Percentiles rank a stretch among this genome's conserved stretches.
Evolutionary conservation across 2,113 vertebrate genomes (phyloP).

Genomic region (Cephalopholis sonnerati): DNA sequence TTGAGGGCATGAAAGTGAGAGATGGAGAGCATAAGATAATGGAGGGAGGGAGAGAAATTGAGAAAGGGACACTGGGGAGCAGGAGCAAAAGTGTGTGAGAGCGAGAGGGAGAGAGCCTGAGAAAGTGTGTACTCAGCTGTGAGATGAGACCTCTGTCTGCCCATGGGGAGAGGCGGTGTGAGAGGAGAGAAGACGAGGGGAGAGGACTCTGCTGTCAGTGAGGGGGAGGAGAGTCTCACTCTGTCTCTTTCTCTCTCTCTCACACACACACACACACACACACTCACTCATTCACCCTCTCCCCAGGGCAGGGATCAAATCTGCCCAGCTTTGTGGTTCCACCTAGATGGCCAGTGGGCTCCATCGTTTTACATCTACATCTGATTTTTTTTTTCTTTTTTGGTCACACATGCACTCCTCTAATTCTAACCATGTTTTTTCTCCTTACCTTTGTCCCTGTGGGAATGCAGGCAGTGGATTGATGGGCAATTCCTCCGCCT

Average conservation of each 20-base stretch:
- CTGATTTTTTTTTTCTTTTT: conserved; percentile 9
- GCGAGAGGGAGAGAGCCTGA: conserved; percentile 80
- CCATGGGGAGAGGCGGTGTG: conserved; percentile 75
- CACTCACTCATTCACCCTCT: conserved; percentile 53
- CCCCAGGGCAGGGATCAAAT: conserved; percentile 47
- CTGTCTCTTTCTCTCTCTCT: conserved; percentile 22
- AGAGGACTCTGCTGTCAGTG: conserved; percentile 71
- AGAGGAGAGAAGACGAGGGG: conserved; percentile 66
- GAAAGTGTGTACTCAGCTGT: conserved; percentile 86
- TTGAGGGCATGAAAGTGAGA: conserved; percentile 80
- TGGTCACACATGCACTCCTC: conserved; percentile 22
- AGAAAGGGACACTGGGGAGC: conserved; percentile 80
- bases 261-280: not conserved
- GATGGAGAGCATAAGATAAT: conserved; percentile 81
- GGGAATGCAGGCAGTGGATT: conserved; percentile 89
- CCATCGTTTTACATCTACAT: conserved; percentile 20
- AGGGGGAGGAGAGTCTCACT: conserved; percentile 67
- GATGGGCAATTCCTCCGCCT: conserved; percentile 93
- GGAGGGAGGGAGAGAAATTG: conserved; percentile 80
- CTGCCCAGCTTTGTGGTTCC: conserved; percentile 58
- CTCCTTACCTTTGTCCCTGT: conserved; percentile 55
- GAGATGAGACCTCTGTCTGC: conserved; percentile 84
- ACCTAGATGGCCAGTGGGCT: conserved; percentile 47
- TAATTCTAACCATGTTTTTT: conserved; percentile 65
- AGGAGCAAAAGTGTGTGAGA: conserved; percentile 81